Conservation (phyloP, 2,797 vertebrate genomes). For the Hafferia zeledoni region DNA sequence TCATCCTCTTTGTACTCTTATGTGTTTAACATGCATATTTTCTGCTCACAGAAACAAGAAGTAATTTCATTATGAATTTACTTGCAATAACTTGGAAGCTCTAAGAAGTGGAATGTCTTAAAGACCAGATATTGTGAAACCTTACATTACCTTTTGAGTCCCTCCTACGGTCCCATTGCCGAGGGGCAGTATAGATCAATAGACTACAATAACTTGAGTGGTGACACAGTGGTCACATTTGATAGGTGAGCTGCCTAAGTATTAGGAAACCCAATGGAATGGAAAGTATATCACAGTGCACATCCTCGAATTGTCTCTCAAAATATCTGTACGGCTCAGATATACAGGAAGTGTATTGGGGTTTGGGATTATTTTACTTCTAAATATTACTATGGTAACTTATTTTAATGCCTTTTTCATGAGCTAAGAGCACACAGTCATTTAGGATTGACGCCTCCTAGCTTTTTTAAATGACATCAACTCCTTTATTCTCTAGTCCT, state of each 20-base stretch:
- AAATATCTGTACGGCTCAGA: neutral
- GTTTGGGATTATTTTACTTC: neutral
- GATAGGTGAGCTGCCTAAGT: neutral
- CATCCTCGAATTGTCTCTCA: neutral
- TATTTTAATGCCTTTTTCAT: neutral
- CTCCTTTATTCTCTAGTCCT: neutral
- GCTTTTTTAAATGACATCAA: neutral
- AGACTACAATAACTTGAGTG: neutral
- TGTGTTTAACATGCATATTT: neutral
- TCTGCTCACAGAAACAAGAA: neutral
- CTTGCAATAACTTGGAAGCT: neutral
- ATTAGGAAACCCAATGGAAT: neutral
- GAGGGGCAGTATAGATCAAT: neutral
- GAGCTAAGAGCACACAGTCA: neutral
- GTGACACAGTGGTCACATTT: neutral
- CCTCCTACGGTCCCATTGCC: accelerated
- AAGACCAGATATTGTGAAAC: neutral
- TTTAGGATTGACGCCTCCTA: accelerated
- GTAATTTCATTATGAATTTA: neutral
- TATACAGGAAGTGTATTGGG: accelerated
- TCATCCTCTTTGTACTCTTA: neutral
- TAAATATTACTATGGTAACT: accelerated
- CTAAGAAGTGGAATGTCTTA: neutral
- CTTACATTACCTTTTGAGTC: neutral
- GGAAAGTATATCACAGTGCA: no score